A percentile compares a stretch with the other conserved stretches of the same genome.
These are phyloP conservation scores for Acleris sparsana DNA, from an alignment of 2,888 invertebrate genomes.

Conservation along the genomic window DNA sequence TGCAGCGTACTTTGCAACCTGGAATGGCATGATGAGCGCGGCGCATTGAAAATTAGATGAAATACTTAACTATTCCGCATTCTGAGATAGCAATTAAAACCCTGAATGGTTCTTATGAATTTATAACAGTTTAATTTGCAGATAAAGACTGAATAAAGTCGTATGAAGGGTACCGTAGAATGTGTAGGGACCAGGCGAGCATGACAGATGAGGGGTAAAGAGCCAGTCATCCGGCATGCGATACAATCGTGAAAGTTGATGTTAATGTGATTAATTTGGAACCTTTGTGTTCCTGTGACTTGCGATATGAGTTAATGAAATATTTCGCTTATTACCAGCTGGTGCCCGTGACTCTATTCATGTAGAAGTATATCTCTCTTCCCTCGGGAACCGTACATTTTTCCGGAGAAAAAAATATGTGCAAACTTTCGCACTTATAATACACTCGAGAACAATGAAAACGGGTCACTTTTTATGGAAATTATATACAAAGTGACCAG, in stretches of 20 bases:
- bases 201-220: slow-evolving; percentile 12
- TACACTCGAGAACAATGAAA: too few relatives aligned
- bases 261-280: slow-evolving; percentile 16
- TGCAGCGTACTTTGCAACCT: slow-evolving; percentile 18
- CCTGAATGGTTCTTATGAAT: slow-evolving; percentile 21
- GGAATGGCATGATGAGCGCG: slow-evolving; percentile 14
- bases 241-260: slow-evolving; percentile 17
- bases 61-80: slow-evolving; percentile 24
- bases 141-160: slow-evolving; percentile 1
- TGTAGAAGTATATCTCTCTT: too few relatives aligned
- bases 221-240: slow-evolving; percentile 7
- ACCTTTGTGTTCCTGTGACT: slow-evolving; percentile 11
- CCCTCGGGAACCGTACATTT: too few relatives aligned
- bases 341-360: too few relatives aligned
- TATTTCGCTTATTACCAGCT: neutral
- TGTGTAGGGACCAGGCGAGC: slow-evolving; percentile 1
- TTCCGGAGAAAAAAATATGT: too few relatives aligned
- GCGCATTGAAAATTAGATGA: slow-evolving; percentile 28
- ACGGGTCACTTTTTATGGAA: too few relatives aligned
- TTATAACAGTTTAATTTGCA: slow-evolving; percentile 30
- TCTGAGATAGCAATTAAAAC: slow-evolving; percentile 28
- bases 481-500: too few relatives aligned
- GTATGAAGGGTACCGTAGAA: neutral
- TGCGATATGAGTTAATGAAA: neutral
- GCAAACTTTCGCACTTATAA: too few relatives aligned